A percentile compares a stretch with the other conserved stretches of the same genome.
These are phyloP conservation scores for Blera fallax DNA, from an alignment of 2,888 invertebrate species.

Conservation along the genomic window DNA sequence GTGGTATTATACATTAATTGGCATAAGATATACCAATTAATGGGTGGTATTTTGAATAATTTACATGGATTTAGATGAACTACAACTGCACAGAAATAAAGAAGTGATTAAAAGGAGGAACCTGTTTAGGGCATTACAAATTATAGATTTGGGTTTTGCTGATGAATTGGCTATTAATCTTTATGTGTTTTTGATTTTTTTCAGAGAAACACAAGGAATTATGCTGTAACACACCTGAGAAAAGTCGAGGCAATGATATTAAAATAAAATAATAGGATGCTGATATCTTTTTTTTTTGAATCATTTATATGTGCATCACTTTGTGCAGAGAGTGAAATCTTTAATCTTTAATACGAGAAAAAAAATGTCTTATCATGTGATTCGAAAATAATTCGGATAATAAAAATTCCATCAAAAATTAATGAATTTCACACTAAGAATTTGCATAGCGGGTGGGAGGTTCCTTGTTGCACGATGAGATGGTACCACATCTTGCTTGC, in stretches of 20 bases:
- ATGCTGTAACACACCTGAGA: background rate
- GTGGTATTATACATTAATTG: background rate
- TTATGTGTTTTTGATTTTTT: background rate
- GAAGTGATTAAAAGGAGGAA: background rate
- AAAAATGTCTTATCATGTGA: no score
- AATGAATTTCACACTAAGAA: no score
- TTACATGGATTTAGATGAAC: slow-evolving; percentile 11
- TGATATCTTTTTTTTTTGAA: background rate
- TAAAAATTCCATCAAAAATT: no score
- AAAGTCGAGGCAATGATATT: background rate
- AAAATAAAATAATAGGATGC: background rate
- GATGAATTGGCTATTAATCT: background rate
- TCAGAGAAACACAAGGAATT: background rate
- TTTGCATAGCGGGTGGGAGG: no score
- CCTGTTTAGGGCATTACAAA: background rate
- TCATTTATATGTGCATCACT: no score
- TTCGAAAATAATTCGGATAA: no score
- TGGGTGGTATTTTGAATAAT: slow-evolving; percentile 1
- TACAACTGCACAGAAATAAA: background rate
- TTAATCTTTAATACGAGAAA: no score
- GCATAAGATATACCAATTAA: background rate
- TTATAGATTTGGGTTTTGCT: background rate
- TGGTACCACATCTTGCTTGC: no score
- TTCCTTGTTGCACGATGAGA: no score
- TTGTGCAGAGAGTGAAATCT: no score